Conservation (phyloP, 2,888 invertebrate genomes). For the Frankliniella intonsa region DNA sequence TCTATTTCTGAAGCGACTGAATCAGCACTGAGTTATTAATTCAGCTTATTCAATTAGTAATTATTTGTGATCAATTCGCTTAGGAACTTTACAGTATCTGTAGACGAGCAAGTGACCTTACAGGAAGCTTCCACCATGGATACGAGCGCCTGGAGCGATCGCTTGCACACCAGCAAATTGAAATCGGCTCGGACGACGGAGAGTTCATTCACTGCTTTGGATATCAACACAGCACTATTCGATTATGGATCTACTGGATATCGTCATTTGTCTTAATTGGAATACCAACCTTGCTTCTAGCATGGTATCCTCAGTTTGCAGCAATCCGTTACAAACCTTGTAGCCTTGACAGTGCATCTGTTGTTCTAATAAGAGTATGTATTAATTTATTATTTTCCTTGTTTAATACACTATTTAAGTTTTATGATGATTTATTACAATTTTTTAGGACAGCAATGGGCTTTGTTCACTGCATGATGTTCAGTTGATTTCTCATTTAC, state of each 20-base stretch:
- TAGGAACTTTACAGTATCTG: conserved; percentile 20
- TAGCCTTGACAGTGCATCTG: conserved; percentile 37
- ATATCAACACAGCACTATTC: neutral
- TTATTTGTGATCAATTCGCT: neutral
- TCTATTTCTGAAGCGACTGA: too few relatives aligned
- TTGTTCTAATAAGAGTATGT: conserved; percentile 39
- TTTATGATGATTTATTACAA: neutral
- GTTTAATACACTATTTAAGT: neutral
- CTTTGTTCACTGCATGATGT: conserved; percentile 3
- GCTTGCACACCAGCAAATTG: conserved; percentile 6
- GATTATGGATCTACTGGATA: conserved; percentile 9
- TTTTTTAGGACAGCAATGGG: conserved; percentile 15
- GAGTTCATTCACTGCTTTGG: conserved; percentile 19
- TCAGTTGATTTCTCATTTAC: neutral
- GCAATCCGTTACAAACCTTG: conserved; percentile 36
- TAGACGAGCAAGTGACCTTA: conserved; percentile 9
- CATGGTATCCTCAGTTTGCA: conserved; percentile 39
- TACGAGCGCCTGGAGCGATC: conserved; percentile 16
- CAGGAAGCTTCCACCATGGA: conserved; percentile 26
- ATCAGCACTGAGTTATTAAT: too few relatives aligned
- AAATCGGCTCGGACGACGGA: conserved; percentile 18
- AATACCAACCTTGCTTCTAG: conserved; percentile 38
- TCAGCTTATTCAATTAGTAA: neutral
- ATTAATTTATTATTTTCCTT: neutral
- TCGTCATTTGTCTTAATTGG: conserved; percentile 33